Conservation (phyloP, 2,113 vertebrate species). For the Formicarius rufipectus region DNA sequence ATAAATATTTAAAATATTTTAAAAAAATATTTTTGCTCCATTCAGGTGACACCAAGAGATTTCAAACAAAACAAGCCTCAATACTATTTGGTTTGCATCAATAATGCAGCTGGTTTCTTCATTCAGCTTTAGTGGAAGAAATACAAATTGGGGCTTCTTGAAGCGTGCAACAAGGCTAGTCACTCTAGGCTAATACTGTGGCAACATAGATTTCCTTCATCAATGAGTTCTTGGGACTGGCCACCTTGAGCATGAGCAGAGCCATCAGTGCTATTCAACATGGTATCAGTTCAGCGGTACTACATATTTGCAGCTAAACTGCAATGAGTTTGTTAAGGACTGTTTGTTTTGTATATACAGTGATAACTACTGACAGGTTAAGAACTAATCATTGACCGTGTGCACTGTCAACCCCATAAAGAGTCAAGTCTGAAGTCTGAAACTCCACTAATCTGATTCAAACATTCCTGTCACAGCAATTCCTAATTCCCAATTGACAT, state of each 20-base stretch:
- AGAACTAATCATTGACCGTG: neutral
- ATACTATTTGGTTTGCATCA: neutral
- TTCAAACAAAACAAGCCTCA: neutral
- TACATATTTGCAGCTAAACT: neutral
- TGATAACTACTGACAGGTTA: neutral
- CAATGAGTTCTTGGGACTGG: neutral
- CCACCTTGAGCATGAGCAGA: neutral
- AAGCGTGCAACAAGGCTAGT: neutral
- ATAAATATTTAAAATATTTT: too few relatives aligned
- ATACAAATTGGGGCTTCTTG: neutral
- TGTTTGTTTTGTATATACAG: neutral
- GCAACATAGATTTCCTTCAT: neutral
- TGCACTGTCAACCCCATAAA: neutral
- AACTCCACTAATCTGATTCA: neutral
- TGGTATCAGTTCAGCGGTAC: rapidly evolving
- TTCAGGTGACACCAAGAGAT: neutral
- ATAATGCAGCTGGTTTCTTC: neutral
- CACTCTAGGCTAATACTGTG: neutral
- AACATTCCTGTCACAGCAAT: neutral
- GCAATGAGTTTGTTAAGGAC: neutral
- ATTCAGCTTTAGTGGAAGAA: neutral
- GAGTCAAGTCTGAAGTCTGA: neutral
- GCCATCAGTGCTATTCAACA: neutral
- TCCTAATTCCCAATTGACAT: neutral
- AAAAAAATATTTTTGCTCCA: neutral